Evolutionary conservation across 2,797 vertebrate genomes (phyloP).

Genomic region (Myripristis murdjan): DNA sequence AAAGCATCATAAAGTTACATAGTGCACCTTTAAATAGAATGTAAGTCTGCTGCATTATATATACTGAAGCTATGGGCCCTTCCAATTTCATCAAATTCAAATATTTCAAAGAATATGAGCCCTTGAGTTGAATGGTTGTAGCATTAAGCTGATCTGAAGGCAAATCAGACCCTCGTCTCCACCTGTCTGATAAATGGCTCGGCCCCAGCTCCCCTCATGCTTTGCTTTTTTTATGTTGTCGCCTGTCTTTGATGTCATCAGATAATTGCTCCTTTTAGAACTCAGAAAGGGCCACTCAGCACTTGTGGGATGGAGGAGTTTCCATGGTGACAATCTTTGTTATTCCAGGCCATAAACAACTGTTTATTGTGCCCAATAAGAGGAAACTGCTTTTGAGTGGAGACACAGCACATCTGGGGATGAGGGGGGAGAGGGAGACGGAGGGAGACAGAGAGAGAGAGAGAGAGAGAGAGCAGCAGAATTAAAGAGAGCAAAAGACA

Average conservation of each 20-base stretch:
- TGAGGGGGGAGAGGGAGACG: constrained; percentile 35
- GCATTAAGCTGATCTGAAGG: constrained; percentile 55
- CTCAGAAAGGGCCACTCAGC: constrained; percentile 75
- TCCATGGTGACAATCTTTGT: constrained; percentile 83
- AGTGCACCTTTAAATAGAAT: neutral
- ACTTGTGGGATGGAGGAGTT: constrained; percentile 64
- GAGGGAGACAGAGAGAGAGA: constrained; percentile 36
- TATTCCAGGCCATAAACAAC: constrained; percentile 74
- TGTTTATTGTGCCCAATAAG: constrained; percentile 69
- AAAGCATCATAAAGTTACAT: too few species aligned
- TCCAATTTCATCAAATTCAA: constrained; percentile 32
- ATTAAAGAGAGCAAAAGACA: too few species aligned
- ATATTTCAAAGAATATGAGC: constrained; percentile 42
- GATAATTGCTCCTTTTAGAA: constrained; percentile 88
- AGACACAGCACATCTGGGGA: constrained; percentile 70
- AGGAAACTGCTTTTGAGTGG: constrained; percentile 57
- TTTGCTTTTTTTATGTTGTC: constrained; percentile 74
- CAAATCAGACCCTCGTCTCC: constrained; percentile 50
- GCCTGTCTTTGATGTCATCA: constrained; percentile 86
- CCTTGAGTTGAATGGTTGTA: constrained; percentile 34
- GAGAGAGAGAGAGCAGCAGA: too few species aligned
- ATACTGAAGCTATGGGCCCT: constrained; percentile 8
- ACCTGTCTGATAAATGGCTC: constrained; percentile 73
- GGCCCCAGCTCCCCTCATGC: constrained; percentile 56
- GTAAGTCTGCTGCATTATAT: constrained; percentile 8